phyloP scores from a whole-genome alignment of 2,888 invertebrate species.

The Aethes cnicana region DNA sequence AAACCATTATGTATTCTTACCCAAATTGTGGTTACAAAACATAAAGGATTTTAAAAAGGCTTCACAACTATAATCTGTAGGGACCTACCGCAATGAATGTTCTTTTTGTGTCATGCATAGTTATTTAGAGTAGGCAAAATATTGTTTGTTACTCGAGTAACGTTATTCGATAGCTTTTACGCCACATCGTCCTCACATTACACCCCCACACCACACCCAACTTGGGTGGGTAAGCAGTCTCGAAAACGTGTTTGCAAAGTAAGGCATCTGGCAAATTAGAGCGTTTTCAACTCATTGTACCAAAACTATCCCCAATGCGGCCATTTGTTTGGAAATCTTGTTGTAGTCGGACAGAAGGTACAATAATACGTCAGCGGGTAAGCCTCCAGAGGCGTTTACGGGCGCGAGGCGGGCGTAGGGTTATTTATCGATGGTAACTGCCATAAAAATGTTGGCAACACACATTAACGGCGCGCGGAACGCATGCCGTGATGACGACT shows the following conservation, averaged over 20 bases:
- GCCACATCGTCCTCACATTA: too few relatives aligned
- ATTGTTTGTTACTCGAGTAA: too few relatives aligned
- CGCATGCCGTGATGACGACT: constrained; percentile 49
- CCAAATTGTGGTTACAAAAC: too few relatives aligned
- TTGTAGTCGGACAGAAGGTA: constrained; percentile 28
- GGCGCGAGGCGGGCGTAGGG: constrained; percentile 27
- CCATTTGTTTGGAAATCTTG: constrained; percentile 40
- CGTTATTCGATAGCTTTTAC: too few relatives aligned
- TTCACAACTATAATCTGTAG: too few relatives aligned
- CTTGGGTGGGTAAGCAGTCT: background rate
- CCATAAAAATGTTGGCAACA: constrained; percentile 34
- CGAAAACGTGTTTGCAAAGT: constrained; percentile 9
- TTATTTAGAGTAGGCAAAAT: too few relatives aligned
- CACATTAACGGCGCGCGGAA: constrained; percentile 46
- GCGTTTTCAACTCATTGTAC: constrained; percentile 23
- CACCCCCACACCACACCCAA: background rate
- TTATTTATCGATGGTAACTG: constrained; percentile 30
- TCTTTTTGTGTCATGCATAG: too few relatives aligned
- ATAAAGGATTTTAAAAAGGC: too few relatives aligned
- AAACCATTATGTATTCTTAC: too few relatives aligned
- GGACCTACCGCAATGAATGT: too few relatives aligned
- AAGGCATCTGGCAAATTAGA: constrained; percentile 22
- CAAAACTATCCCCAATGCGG: constrained; percentile 34
- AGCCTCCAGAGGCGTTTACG: constrained; percentile 45
- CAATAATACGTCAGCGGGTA: constrained; percentile 51